phyloP scores from a whole-genome alignment of 2,888 invertebrate genomes.

The Acrobasis suavella region DNA sequence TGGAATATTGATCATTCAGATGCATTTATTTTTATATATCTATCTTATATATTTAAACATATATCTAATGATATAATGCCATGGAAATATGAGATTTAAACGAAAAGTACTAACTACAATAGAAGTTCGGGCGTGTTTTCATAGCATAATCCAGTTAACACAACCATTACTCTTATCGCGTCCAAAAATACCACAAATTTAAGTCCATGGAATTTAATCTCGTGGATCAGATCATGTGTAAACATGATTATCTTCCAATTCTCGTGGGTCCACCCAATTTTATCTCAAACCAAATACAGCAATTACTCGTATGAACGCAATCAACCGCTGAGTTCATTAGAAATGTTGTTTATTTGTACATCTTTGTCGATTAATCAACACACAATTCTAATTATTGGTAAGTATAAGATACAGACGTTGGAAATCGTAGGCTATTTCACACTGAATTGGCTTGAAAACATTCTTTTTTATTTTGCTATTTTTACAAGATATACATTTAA shows the following conservation, averaged over 20 bases:
- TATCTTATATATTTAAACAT: no score
- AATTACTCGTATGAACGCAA: not conserved
- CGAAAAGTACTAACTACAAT: no score
- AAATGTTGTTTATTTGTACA: slow-evolving; percentile 18
- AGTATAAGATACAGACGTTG: no score
- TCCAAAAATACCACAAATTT: not conserved
- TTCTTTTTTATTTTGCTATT: no score
- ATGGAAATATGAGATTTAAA: no score
- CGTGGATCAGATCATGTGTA: not conserved
- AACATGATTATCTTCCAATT: not conserved
- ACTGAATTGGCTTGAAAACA: no score
- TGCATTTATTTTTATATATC: no score
- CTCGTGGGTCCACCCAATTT: slow-evolving; percentile 7
- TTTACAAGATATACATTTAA: no score
- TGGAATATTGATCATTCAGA: no score
- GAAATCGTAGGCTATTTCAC: no score
- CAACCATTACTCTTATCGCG: slow-evolving; percentile 2
- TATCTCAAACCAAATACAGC: slow-evolving; percentile 11
- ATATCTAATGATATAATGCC: no score
- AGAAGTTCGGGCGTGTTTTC: no score
- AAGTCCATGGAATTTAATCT: not conserved
- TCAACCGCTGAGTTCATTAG: slow-evolving; percentile 22
- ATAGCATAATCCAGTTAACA: not conserved
- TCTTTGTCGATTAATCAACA: slow-evolving; percentile 3
- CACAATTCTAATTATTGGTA: not conserved